Conservation (phyloP, 2,797 vertebrate species). For the Natrix natrix region DNA sequence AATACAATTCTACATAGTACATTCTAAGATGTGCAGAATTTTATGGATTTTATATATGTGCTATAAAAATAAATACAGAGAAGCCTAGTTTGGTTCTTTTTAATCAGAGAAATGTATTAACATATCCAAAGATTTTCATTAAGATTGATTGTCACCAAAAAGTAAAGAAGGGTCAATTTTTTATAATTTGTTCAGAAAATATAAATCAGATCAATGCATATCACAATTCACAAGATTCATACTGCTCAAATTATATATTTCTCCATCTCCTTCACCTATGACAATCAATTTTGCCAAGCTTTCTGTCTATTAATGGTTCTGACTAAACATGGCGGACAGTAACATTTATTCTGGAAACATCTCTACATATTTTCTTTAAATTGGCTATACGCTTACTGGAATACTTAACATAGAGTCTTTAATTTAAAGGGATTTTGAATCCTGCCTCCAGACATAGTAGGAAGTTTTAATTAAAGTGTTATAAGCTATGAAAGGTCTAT, state of each 20-base stretch:
- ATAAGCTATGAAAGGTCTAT: neutral
- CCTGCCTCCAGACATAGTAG: neutral
- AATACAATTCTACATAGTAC: neutral
- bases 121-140: neutral
- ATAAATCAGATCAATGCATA: neutral
- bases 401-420: constrained; percentile 19
- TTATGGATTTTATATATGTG: neutral
- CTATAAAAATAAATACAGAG: neutral
- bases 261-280: neutral
- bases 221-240: neutral
- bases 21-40: neutral
- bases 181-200: neutral
- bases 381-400: neutral
- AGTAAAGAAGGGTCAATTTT: neutral
- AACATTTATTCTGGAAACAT: neutral
- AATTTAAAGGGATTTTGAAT: constrained; percentile 8
- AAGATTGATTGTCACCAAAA: neutral
- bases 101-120: neutral
- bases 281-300: constrained; percentile 32
- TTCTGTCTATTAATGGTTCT: constrained; percentile 38
- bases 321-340: constrained; percentile 18
- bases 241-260: constrained; percentile 14
- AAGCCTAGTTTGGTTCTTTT: neutral
- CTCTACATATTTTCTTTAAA: constrained; percentile 15
- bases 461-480: constrained; percentile 18